A percentile compares a stretch with the other conserved stretches of the same genome.
Conservation (phyloP, 2,113 vertebrate genomes). For the Willisornis vidua region DNA sequence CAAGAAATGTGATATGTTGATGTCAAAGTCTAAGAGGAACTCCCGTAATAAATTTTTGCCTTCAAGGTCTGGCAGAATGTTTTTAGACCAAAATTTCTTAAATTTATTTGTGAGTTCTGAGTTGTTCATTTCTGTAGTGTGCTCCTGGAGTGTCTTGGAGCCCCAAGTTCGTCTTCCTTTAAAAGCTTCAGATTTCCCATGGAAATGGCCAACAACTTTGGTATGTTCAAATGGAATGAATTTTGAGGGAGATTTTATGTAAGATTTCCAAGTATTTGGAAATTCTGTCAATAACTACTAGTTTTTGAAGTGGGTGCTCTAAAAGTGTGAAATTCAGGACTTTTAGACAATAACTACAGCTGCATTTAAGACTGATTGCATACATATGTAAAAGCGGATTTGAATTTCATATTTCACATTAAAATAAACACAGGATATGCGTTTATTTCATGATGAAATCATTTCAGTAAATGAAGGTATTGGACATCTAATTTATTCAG, state of each 20-base stretch:
- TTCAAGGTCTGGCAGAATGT: background rate
- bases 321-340: background rate
- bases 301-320: background rate
- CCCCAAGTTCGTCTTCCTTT: background rate
- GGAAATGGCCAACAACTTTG: background rate
- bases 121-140: background rate
- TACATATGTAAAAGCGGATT: slow-evolving; percentile 66
- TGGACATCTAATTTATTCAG: slow-evolving; percentile 42
- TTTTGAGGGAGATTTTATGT: background rate
- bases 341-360: slow-evolving; percentile 54
- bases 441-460: slow-evolving; percentile 46
- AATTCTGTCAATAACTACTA: background rate
- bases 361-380: slow-evolving; percentile 65
- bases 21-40: background rate
- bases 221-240: background rate
- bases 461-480: slow-evolving; percentile 41
- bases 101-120: background rate
- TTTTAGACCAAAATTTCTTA: background rate
- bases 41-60: background rate
- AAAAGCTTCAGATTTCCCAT: background rate
- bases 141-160: background rate
- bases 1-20: background rate
- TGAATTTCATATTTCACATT: slow-evolving; percentile 60
- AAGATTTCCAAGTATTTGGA: background rate
- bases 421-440: slow-evolving; percentile 49